Conservation (phyloP, 2,797 vertebrate genomes). For the Epinephelus malabaricus region DNA sequence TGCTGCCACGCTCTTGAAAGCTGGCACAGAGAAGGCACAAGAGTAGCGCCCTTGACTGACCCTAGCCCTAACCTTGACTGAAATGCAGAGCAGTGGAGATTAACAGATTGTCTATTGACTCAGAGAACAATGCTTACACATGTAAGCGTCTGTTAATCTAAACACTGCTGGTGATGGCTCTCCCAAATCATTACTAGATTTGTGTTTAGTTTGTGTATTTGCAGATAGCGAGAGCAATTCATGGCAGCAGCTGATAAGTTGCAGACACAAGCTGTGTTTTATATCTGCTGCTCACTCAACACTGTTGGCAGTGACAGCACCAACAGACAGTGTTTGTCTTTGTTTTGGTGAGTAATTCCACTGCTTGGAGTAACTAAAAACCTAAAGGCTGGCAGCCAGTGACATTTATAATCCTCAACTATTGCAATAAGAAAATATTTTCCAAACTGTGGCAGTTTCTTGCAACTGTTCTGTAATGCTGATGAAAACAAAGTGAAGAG, state of each 20-base stretch:
- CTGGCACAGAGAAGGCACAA: too few relatives aligned
- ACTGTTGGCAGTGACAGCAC: background rate
- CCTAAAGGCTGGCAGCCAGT: background rate
- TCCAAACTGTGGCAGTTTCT: background rate
- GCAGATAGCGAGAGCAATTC: background rate
- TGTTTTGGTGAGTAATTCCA: conserved; percentile 1
- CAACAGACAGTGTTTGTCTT: conserved; percentile 22
- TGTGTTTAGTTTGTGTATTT: background rate
- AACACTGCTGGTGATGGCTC: background rate
- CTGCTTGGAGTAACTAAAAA: conserved; percentile 1
- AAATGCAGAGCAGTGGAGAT: conserved; percentile 1
- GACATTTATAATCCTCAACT: conserved; percentile 3
- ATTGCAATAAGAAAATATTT: background rate
- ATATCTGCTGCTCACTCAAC: background rate
- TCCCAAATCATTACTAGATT: background rate
- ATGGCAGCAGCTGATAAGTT: conserved; percentile 18
- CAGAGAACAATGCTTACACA: background rate
- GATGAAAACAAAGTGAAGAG: background rate
- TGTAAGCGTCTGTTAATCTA: background rate
- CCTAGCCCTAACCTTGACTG: background rate
- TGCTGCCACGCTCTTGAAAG: too few relatives aligned
- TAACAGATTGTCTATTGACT: background rate
- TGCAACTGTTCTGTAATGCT: background rate
- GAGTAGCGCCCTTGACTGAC: too few relatives aligned
- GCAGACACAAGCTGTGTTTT: conserved; percentile 16